These are phyloP conservation scores for Pharmacophagus antenor DNA, from an alignment of 2,888 invertebrate species.

Conservation along the genomic window DNA sequence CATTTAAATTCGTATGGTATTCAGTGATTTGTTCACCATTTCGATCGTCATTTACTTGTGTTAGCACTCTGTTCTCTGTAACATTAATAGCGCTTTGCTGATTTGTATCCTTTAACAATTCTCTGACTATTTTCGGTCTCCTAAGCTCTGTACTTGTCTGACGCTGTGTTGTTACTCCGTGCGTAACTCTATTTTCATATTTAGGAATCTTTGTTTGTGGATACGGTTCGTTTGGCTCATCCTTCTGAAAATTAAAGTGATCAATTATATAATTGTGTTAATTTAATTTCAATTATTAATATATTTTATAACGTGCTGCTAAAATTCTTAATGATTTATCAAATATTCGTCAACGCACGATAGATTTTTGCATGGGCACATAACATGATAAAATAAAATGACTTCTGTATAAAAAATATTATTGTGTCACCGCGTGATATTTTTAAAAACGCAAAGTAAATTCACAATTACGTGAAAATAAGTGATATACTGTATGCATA, in stretches of 20 bases:
- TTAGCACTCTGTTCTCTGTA: background rate
- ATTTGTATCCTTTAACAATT: constrained; percentile 25
- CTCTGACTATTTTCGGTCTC: constrained; percentile 21
- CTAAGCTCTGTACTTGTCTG: constrained; percentile 22
- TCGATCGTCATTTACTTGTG: background rate
- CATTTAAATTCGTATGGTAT: background rate
- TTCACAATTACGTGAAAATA: too few species aligned
- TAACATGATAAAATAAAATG: too few species aligned
- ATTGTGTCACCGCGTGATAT: too few species aligned
- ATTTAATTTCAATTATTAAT: too few species aligned
- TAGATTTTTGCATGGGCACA: too few species aligned
- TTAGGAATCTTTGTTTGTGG: constrained; percentile 6
- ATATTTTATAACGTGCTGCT: too few species aligned
- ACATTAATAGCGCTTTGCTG: constrained; percentile 26
- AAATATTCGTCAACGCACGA: too few species aligned
- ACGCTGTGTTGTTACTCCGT: background rate
- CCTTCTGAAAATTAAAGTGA: constrained; percentile 16
- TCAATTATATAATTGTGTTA: too few species aligned
- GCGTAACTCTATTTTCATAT: background rate
- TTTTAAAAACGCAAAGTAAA: too few species aligned
- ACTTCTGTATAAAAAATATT: too few species aligned
- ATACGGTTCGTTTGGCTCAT: constrained; percentile 17
- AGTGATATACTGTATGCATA: too few species aligned
- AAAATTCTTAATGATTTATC: too few species aligned
- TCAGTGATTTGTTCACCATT: background rate